Base-by-base conservation (phyloP, 1,140 invertebrate genomes). In the Phortica variegata region DNA sequence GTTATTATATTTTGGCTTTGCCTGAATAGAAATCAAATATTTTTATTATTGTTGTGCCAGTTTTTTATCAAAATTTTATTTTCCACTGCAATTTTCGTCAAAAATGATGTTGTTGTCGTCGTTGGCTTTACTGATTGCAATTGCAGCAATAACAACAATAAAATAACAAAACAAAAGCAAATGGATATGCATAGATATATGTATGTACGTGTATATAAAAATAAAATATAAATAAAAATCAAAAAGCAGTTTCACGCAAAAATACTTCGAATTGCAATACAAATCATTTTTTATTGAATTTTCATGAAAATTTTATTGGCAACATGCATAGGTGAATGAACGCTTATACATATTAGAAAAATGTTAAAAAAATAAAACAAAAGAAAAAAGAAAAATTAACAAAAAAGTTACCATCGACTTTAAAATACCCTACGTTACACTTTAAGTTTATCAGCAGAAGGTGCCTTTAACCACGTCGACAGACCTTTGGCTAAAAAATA, bases 201-300 rank as follows among this genome's bases (percentile, higher is more conserved):
- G n/a, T n/a, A n/a, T n/a, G n/a, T n/a, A n/a, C n/a, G n/a, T n/a
- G n/a, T n/a, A n/a, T n/a, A n/a, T n/a, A n/a, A n/a, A n/a, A n/a
- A n/a, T n/a, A n/a, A n/a, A n/a, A n/a, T 46, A 20, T 21, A 43
- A 54, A 54, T 47, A 54, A 44, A 50, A 54, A 29, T 50, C 52
- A 50, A 26, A 36, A 17, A 32, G 12, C 43, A 61, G 44, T n/a
- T 36, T 15, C 40, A 61, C n/a, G n/a, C n/a, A n/a, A 26, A 26
- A 26, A 26, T 10, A 26, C 10, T 26, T 26, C 5, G 5, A 26
- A 26, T 31, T 47, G 56, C 50, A 48, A 40, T 62, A 66, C 62
- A 66, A 66, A 66, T 66, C 62, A 66, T 66, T 66, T 66, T 66
- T 66, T 66, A 66, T 66, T 66, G 62, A 66, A 66, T 66, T 66